Percentiles rank a stretch among this genome's conserved stretches.
These are phyloP conservation scores for Drosophila nebulosa DNA, from an alignment of 1,140 invertebrate genomes.

Conservation along the genomic window DNA sequence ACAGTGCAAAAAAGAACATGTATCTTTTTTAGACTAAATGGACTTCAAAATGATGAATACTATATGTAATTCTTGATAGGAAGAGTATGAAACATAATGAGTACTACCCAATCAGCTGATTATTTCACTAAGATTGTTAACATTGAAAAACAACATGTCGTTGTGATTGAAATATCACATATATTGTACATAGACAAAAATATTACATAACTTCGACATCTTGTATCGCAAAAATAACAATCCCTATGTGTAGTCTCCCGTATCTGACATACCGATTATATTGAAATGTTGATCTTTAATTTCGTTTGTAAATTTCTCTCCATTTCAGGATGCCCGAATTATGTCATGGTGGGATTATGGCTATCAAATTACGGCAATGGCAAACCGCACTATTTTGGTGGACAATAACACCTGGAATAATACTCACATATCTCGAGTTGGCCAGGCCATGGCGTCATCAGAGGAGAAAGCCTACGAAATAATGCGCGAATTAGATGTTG, in stretches of 20 bases:
- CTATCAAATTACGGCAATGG: slow-evolving; percentile 99
- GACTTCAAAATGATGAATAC: slow-evolving; percentile 46
- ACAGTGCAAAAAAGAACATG: not conserved
- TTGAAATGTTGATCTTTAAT: not conserved
- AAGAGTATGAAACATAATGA: slow-evolving; percentile 79
- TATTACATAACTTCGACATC: too few species aligned
- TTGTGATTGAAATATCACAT: too few species aligned
- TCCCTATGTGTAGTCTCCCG: too few species aligned
- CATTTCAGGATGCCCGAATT: slow-evolving; percentile 91
- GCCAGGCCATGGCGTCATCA: slow-evolving; percentile 97
- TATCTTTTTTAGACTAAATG: too few species aligned
- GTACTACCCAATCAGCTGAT: slow-evolving; percentile 62
- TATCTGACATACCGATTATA: not conserved
- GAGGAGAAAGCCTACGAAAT: slow-evolving; percentile 99
- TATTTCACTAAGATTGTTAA: not conserved
- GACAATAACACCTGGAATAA: slow-evolving; percentile 99
- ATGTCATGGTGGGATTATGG: slow-evolving; percentile 99
- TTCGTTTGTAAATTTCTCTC: not conserved
- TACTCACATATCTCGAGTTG: slow-evolving; percentile 97
- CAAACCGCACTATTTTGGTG: slow-evolving; percentile 98
- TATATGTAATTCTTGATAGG: slow-evolving; percentile 66
- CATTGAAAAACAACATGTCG: too few species aligned
- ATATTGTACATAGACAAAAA: too few species aligned
- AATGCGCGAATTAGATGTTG: slow-evolving; percentile 97
- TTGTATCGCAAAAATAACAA: not conserved